Percentiles rank a stretch among this genome's conserved stretches.
Conservation (phyloP, 64 coral and sea anemone species). For the Montipora efflorescens region DNA sequence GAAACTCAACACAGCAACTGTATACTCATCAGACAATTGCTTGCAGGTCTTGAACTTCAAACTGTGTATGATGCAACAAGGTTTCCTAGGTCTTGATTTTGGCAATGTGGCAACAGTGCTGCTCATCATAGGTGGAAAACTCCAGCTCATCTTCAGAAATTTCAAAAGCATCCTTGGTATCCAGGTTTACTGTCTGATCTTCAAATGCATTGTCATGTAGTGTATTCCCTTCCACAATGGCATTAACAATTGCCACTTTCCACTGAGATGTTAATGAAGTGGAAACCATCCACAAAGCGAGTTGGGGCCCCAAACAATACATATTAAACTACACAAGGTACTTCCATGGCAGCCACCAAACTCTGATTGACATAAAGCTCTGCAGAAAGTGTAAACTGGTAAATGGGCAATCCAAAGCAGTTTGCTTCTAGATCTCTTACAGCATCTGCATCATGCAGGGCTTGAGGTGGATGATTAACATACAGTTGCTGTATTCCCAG, state of each 20-base stretch:
- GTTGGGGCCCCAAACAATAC: not conserved
- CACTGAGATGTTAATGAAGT: not conserved
- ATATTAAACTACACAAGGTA: conserved; percentile 7
- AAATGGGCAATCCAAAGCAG: not conserved
- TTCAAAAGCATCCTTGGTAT: not conserved
- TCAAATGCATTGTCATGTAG: not conserved
- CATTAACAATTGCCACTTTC: conserved; percentile 19
- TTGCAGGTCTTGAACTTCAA: not conserved
- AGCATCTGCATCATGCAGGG: not conserved
- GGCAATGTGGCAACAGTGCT: conserved; percentile 1
- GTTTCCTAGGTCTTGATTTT: not conserved
- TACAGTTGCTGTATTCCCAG: not conserved
- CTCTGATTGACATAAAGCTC: not conserved
- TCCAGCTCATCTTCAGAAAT: conserved; percentile 1
- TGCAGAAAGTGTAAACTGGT: not conserved
- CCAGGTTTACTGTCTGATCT: not conserved
- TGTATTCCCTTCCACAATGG: conserved; percentile 13
- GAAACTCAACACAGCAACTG: not conserved
- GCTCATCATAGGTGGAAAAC: conserved; percentile 21
- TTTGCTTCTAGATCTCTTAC: not conserved
- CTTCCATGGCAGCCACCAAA: conserved; percentile 10
- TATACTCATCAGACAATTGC: not conserved
- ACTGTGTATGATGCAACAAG: conserved; percentile 14
- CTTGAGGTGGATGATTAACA: not conserved
- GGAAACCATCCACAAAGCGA: not conserved